Evolutionary conservation across 1,140 invertebrate genomes (phyloP), one percentile per base, ranked within the genome.

Genomic region (Psilanteris sp.): DNA sequence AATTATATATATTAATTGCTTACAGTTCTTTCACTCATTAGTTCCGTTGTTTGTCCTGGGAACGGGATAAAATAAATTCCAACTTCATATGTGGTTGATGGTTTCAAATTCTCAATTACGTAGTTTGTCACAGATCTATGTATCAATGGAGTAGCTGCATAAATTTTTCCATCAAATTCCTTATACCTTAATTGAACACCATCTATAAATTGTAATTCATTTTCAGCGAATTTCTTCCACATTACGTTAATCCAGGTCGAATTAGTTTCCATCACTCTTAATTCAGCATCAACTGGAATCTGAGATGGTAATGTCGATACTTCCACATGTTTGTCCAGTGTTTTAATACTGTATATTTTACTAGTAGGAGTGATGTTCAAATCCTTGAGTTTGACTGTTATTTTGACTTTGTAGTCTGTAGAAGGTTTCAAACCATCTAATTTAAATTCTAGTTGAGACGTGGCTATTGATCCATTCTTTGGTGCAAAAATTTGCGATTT

Each of bases 401-500:
- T 94, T 84, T 94, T 92, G 1, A 96, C 91, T 82, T 92, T 93
- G 80, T 97, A 97, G 14, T 92, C 90, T 0, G 94, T 96, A 32
- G 94, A 92, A 0, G 96, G 92, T 79, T 93, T 90, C n/a, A 97
- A 84, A 13, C 91, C 92, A 6, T 91, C 90, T 9, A 97, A 81
- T 72, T 95, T 91, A 83, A 96, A 96, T 81, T 97, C 95, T 50
- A 96, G 87, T 48, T 95, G 93, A 5, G 93, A 91, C 3, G 94
- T 96, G 1, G 94, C 94, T 41, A 97, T 94, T 0, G 96, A 79
- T 82, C 94, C 94, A 66, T 93, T 92, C 9, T 92, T 93, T n/a
- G 94, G 94, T 0, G 94, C 94, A 80, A 96, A 96, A 7, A 95
- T 92, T 90, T 96, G 94, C 0, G 92, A 91, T 39, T 94, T 91